These are phyloP conservation scores for Cnemophilus loriae DNA, from an alignment of 2,113 vertebrate species.

Conservation along the genomic window DNA sequence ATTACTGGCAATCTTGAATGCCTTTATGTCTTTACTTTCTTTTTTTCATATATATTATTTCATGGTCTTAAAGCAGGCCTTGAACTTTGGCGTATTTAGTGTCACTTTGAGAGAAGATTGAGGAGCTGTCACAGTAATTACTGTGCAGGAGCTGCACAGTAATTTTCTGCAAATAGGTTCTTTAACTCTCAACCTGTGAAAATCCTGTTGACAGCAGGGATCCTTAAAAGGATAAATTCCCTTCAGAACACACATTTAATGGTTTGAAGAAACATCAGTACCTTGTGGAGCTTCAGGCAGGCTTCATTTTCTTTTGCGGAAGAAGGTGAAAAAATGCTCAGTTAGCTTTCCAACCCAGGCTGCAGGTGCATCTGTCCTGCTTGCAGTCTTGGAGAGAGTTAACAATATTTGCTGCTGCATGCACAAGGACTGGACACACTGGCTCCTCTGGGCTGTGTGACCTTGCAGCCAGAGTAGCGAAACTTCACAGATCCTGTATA, in stretches of 20 bases:
- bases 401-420: not conserved
- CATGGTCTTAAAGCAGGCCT: not conserved
- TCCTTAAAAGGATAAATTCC: not conserved
- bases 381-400: not conserved
- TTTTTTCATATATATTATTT: not conserved
- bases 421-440: not conserved
- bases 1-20: not conserved
- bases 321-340: not conserved
- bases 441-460: not conserved
- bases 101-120: not conserved
- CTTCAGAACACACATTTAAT: not conserved
- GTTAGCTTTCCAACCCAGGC: not conserved
- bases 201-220: not conserved
- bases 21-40: not conserved
- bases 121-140: not conserved
- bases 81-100: not conserved
- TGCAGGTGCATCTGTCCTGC: not conserved
- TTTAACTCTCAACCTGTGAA: not conserved
- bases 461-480: not conserved
- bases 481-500: not conserved
- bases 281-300: not conserved
- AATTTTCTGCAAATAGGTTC: not conserved
- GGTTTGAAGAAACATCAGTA: not conserved
- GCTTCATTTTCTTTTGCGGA: not conserved
- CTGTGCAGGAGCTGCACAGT: not conserved